Evolutionary conservation across 2,113 vertebrate species (phyloP).

Genomic region (Chrysemys picta): DNA sequence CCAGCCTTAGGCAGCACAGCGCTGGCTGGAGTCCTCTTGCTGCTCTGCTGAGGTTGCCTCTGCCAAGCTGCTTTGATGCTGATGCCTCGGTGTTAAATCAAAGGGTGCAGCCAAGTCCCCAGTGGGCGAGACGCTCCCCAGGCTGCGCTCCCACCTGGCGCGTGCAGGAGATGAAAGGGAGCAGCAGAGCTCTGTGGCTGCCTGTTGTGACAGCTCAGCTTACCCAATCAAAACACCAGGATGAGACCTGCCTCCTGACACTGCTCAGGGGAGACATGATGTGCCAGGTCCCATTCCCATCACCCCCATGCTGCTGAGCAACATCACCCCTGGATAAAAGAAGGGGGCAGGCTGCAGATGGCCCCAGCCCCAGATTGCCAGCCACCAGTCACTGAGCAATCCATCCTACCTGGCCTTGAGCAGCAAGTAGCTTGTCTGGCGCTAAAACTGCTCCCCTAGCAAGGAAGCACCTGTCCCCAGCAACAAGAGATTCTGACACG

Average conservation of each 20-base stretch:
- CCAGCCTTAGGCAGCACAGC: neutral
- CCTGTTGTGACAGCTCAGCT: neutral
- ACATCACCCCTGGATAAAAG: neutral
- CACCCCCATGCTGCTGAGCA: neutral
- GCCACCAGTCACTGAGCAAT: too few relatives aligned
- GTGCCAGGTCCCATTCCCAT: neutral
- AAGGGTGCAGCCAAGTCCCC: neutral
- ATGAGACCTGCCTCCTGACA: neutral
- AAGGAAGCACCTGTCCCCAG: too few relatives aligned
- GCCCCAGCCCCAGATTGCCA: neutral
- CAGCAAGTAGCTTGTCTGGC: too few relatives aligned
- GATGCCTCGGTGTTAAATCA: conserved; percentile 23
- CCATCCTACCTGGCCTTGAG: too few relatives aligned
- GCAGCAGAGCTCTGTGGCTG: neutral
- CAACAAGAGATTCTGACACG: too few relatives aligned
- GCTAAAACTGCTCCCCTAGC: too few relatives aligned
- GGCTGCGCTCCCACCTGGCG: neutral
- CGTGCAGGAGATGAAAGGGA: conserved; percentile 13
- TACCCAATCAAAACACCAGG: neutral
- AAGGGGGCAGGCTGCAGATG: neutral
- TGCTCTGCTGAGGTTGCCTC: neutral
- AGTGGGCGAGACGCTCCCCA: neutral
- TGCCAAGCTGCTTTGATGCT: conserved; percentile 8
- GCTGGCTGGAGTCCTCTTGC: neutral
- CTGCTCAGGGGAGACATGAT: neutral